These are phyloP conservation scores for Pachyrhynchus sulphureomaculatus DNA, from an alignment of 1,140 invertebrate species.

Conservation along the genomic window DNA sequence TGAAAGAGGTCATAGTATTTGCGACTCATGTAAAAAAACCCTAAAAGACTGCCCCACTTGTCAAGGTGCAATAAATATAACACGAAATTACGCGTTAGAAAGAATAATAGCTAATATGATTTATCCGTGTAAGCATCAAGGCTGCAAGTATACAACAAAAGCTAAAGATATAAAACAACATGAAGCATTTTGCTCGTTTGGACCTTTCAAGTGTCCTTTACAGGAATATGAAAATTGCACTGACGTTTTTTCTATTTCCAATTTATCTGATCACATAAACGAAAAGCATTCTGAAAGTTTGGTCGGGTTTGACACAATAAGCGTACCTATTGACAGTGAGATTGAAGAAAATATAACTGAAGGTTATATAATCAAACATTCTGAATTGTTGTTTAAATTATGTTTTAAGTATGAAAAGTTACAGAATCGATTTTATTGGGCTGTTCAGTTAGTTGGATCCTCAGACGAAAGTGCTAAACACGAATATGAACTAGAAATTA, in stretches of 20 bases:
- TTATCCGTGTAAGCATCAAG: conserved; percentile 29
- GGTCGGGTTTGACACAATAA: conserved; percentile 21
- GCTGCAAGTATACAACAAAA: conserved; percentile 14
- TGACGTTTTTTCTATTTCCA: neutral
- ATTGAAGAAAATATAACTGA: conserved; percentile 17
- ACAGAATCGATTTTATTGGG: conserved; percentile 5
- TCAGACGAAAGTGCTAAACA: conserved; percentile 24
- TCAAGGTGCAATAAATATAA: conserved; percentile 66
- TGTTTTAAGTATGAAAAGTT: conserved; percentile 9
- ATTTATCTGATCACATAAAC: conserved; percentile 25
- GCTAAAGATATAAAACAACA: no score
- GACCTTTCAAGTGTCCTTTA: no score
- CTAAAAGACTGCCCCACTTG: conserved; percentile 72
- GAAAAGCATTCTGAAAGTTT: conserved; percentile 27
- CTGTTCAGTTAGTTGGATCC: no score
- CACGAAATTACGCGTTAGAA: conserved; percentile 74
- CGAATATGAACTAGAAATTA: no score
- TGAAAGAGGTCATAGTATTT: no score
- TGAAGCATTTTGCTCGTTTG: no score
- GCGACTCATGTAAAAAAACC: conserved; percentile 66
- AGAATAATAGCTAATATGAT: conserved; percentile 50
- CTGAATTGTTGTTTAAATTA: conserved; percentile 20
- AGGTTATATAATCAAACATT: conserved; percentile 18
- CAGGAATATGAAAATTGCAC: no score
- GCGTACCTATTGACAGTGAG: no score